These are phyloP conservation scores for Saccostrea glomerata DNA, from an alignment of 1,140 invertebrate genomes.

Conservation along the genomic window DNA sequence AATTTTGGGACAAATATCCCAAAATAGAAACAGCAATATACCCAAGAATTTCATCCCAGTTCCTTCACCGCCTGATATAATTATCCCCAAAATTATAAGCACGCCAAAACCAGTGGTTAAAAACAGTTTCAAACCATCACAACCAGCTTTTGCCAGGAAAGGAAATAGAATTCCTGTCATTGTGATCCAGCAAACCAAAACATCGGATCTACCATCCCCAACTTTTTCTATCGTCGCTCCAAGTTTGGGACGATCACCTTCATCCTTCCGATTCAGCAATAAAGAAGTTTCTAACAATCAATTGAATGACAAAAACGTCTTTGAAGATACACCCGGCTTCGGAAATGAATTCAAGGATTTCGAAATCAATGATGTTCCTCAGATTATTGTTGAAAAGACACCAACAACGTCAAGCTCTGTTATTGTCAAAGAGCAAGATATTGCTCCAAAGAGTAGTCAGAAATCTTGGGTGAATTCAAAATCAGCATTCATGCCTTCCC, in stretches of 20 bases:
- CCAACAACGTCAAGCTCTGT: neutral
- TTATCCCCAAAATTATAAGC: neutral
- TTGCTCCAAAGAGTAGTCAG: neutral
- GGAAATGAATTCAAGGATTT: neutral
- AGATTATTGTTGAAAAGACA: neutral
- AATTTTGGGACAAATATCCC: neutral
- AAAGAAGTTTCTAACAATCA: slow-evolving; percentile 5
- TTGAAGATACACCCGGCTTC: neutral
- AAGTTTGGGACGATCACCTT: neutral
- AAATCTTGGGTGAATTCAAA: neutral
- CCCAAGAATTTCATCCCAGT: neutral
- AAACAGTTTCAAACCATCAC: neutral
- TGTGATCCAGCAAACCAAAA: neutral
- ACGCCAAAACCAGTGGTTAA: neutral
- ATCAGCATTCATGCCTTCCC: neutral
- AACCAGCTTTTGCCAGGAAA: neutral
- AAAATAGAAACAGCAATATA: neutral
- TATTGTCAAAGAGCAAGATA: neutral
- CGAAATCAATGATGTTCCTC: neutral
- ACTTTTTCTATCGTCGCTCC: neutral
- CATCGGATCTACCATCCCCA: neutral
- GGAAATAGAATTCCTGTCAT: neutral
- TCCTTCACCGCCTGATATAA: neutral
- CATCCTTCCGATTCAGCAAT: slow-evolving; percentile 7
- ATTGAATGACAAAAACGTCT: neutral